phyloP scores from a whole-genome alignment of 2,113 vertebrate species.

The Psilopsiagon aymara region DNA sequence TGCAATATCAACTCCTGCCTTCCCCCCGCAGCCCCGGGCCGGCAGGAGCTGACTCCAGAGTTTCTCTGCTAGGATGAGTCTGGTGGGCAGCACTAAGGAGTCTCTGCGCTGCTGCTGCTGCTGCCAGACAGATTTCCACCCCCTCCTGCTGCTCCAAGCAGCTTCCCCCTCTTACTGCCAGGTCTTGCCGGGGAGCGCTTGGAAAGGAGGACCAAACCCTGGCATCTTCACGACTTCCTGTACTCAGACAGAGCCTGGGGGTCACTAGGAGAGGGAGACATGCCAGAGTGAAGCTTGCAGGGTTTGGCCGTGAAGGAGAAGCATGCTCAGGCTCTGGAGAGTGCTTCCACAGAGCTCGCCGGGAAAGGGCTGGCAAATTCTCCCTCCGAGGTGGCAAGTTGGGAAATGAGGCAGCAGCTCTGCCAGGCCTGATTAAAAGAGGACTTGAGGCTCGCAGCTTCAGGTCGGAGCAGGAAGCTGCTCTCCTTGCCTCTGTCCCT shows the following conservation, averaged over 20 bases:
- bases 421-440: conserved; percentile 42
- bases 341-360: neutral
- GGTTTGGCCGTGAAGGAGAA: neutral
- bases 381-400: conserved; percentile 1
- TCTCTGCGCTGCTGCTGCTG: conserved; percentile 38
- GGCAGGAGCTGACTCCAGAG: conserved; percentile 71
- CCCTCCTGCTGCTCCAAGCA: neutral
- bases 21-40: conserved; percentile 59
- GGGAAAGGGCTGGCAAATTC: neutral
- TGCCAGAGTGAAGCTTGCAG: neutral
- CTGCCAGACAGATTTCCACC: conserved; percentile 42
- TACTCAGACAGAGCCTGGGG: neutral
- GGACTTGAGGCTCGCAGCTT: conserved; percentile 10
- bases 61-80: conserved; percentile 61
- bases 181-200: neutral
- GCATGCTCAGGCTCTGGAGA: neutral
- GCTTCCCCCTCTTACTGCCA: neutral
- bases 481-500: neutral
- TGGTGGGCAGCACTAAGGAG: conserved; percentile 60
- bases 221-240: neutral
- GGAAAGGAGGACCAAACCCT: conserved; percentile 1
- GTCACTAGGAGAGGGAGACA: neutral
- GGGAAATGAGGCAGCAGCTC: neutral
- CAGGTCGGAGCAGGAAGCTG: conserved; percentile 12
- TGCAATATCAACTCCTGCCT: conserved; percentile 82